Percentiles rank a stretch among this genome's conserved stretches.
phyloP scores from a whole-genome alignment of 2,113 vertebrate genomes.

The Pleuronectes platessa region DNA sequence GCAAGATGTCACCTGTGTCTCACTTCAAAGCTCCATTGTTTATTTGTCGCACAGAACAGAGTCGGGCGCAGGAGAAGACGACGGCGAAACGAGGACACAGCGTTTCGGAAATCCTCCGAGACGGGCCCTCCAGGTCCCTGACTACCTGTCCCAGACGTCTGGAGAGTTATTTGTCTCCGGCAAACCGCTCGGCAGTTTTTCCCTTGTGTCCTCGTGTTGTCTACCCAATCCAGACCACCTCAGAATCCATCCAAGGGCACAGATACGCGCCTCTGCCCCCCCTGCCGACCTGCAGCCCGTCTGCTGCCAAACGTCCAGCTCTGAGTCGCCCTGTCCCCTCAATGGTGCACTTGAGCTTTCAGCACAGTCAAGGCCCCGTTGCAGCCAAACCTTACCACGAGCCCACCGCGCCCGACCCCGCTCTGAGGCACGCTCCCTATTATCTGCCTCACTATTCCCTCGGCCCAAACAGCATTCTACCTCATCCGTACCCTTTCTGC shows the following conservation, averaged over 20 bases:
- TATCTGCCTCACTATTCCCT: slow-evolving; percentile 65
- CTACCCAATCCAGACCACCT: slow-evolving; percentile 64
- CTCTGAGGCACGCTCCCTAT: slow-evolving; percentile 53
- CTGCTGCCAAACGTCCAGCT: slow-evolving; percentile 50
- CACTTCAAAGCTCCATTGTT: slow-evolving; percentile 6
- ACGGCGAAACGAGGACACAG: slow-evolving; percentile 74
- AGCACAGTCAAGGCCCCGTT: slow-evolving; percentile 38
- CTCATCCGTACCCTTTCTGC: slow-evolving; percentile 65
- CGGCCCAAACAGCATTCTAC: slow-evolving; percentile 59
- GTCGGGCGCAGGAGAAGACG: slow-evolving; percentile 32
- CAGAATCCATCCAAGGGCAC: slow-evolving; percentile 47
- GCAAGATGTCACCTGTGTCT: neutral
- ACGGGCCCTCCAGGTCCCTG: slow-evolving; percentile 51
- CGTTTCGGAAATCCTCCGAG: slow-evolving; percentile 76
- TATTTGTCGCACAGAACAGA: slow-evolving; percentile 58
- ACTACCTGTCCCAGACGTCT: slow-evolving; percentile 10
- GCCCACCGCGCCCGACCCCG: slow-evolving; percentile 30
- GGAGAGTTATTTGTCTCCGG: slow-evolving; percentile 37
- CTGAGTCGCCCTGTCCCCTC: slow-evolving; percentile 33
- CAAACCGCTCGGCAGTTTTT: slow-evolving; percentile 44
- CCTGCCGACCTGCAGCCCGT: slow-evolving; percentile 51
- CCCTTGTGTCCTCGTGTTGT: slow-evolving; percentile 60
- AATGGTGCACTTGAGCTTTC: slow-evolving; percentile 53
- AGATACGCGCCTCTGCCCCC: slow-evolving; percentile 46
- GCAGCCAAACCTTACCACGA: slow-evolving; percentile 54